Conservation (phyloP, 2,797 vertebrate species). For the Mallotus villosus region DNA sequence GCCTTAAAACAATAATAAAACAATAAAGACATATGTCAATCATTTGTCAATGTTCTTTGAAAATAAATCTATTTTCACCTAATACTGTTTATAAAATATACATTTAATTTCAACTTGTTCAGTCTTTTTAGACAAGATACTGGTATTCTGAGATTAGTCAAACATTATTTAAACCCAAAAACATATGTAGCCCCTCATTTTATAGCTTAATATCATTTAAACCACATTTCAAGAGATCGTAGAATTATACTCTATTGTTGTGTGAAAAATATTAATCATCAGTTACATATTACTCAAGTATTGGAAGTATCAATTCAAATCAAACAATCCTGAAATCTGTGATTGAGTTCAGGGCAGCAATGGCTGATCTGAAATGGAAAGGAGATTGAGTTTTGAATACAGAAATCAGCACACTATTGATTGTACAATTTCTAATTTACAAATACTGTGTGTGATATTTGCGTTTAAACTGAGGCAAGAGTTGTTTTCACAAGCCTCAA, state of each 20-base stretch:
- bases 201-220: no score
- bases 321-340: slow-evolving; percentile 10
- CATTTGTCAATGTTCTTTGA: no score
- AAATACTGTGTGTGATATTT: slow-evolving; percentile 40
- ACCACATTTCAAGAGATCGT: no score
- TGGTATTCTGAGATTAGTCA: no score
- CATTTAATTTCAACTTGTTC: no score
- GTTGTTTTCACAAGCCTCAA: slow-evolving; percentile 25
- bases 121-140: no score
- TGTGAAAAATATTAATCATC: not conserved
- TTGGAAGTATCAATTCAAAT: slow-evolving; percentile 23
- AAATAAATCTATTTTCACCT: no score
- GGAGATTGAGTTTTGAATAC: slow-evolving; percentile 55
- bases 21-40: no score
- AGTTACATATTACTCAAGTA: not conserved
- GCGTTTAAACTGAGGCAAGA: slow-evolving; percentile 31
- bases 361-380: slow-evolving; percentile 42
- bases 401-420: slow-evolving; percentile 55
- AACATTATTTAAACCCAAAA: no score
- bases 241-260: not conserved
- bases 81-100: no score
- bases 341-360: slow-evolving; percentile 34
- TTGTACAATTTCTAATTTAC: slow-evolving; percentile 54
- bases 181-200: no score
- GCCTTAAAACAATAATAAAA: not conserved